phyloP scores from a whole-genome alignment of 2,113 vertebrate species.

The Polypterus bichir region DNA sequence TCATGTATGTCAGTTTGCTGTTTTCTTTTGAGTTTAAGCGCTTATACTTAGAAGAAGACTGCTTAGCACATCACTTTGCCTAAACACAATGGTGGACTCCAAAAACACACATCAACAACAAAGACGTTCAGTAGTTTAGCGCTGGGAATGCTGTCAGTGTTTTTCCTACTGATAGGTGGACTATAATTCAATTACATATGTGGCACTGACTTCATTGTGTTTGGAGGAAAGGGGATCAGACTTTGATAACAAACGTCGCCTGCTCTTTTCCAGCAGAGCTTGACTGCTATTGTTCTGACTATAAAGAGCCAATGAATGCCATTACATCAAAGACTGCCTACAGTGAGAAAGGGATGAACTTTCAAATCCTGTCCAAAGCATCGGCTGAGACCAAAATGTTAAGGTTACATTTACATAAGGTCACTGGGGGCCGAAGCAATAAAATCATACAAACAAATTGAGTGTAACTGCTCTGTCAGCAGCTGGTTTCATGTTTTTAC shows the following conservation, averaged over 20 bases:
- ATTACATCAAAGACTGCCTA: conserved; percentile 25
- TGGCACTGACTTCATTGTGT: conserved; percentile 34
- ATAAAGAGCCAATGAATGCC: conserved; percentile 47
- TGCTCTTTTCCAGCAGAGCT: conserved; percentile 41
- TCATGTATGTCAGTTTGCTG: no score
- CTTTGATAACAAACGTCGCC: conserved; percentile 62
- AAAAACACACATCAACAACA: conserved; percentile 38
- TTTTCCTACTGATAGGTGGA: conserved; percentile 43
- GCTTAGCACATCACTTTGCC: no score
- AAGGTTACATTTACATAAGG: no score
- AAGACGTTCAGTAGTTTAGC: conserved; percentile 59
- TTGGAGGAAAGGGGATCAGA: conserved; percentile 47
- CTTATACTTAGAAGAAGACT: no score
- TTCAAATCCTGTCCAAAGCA: no score
- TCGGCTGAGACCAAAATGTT: no score
- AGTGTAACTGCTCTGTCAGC: no score
- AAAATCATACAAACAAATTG: no score
- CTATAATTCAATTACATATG: conserved; percentile 43
- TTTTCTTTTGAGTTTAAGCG: no score
- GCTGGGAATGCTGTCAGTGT: conserved; percentile 61
- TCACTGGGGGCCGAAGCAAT: no score
- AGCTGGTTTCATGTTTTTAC: no score
- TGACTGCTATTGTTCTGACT: conserved; percentile 48
- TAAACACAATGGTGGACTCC: no score
- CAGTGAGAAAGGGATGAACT: conserved; percentile 2